Conservation (phyloP, 1,140 invertebrate species). For the Ceratosolen solmsi region DNA sequence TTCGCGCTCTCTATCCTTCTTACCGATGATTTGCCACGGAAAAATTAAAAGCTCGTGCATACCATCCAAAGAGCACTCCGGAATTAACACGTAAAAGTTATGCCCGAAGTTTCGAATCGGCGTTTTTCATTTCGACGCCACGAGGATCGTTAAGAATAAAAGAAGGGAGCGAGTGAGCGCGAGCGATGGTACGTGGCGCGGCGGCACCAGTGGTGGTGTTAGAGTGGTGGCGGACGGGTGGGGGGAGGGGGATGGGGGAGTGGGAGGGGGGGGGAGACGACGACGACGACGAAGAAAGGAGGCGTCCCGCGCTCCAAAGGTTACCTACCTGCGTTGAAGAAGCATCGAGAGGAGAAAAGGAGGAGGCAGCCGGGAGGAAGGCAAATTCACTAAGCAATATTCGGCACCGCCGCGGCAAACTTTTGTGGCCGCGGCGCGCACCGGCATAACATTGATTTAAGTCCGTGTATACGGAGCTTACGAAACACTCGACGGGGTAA, state of each 20-base stretch:
- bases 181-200: too few relatives aligned
- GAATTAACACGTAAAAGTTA: constrained; percentile 37
- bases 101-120: constrained; percentile 17
- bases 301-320: background rate
- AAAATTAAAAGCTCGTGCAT: background rate
- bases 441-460: constrained; percentile 54
- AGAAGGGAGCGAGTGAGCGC: background rate
- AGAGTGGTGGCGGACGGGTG: too few relatives aligned
- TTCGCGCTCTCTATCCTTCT: background rate
- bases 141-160: constrained; percentile 20
- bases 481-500: constrained; percentile 49
- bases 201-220: too few relatives aligned
- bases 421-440: constrained; percentile 32
- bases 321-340: background rate
- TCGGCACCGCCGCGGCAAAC: constrained; percentile 34
- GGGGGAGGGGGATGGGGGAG: background rate
- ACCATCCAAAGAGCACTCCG: background rate
- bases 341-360: background rate
- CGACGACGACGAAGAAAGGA: background rate
- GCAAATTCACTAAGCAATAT: constrained; percentile 49
- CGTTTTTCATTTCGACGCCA: constrained; percentile 34
- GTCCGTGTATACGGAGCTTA: constrained; percentile 33
- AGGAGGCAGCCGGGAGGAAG: constrained; percentile 18
- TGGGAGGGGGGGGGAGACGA: background rate
- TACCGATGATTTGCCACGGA: background rate